Evolutionary conservation across 1,140 invertebrate genomes (phyloP), one percentile per base, ranked within the genome.

Genomic region (Lutraria rhynchaena): DNA sequence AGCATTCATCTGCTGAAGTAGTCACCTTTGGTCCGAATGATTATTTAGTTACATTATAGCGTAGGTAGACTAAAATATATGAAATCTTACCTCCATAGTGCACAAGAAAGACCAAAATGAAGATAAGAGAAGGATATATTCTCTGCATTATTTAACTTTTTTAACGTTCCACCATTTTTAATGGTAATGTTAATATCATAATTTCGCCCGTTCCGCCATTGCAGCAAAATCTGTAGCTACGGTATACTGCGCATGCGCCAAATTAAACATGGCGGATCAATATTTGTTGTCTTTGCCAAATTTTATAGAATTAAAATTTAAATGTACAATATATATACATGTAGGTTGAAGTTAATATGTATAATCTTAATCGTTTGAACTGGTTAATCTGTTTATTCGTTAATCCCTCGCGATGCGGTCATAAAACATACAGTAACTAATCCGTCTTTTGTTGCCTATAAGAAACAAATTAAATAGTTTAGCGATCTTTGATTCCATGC

Each of bases 241-340:
- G 69, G 69, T 55, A n/a, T 71, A 7, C 51, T 29, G 41, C 69
- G 69, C 69, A 71, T 71, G 69, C 69, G 69, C 69, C 35, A 29
- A 41, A 55, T 15, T 49, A 67, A 4, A 49, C 4, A 63, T 41
- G 19, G 9, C 37, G 37, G 15, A 41, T 41, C 5, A 7, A 41
- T 41, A 5, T 7, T 41, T 41, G 15, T 41, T 41, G 37, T 41
- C 5, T 7, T 41, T 41, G 37, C 37, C 37, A 41, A 41, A 15
- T 7, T 41, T 41, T 41, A 41, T 7, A 41, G 37, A 41, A 41
- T 41, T 41, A 41, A 41, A 41, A 41, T 41, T 41, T 41, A 41
- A 41, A 41, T 41, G 37, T 41, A 41, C 37, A 41, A 7, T 5
- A 41, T 7, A 41, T 41, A 15, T 41, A 41, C 37, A 41, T 41